Base-by-base conservation (phyloP, 2,888 invertebrate species). In the Chydorus sphaericus region DNA sequence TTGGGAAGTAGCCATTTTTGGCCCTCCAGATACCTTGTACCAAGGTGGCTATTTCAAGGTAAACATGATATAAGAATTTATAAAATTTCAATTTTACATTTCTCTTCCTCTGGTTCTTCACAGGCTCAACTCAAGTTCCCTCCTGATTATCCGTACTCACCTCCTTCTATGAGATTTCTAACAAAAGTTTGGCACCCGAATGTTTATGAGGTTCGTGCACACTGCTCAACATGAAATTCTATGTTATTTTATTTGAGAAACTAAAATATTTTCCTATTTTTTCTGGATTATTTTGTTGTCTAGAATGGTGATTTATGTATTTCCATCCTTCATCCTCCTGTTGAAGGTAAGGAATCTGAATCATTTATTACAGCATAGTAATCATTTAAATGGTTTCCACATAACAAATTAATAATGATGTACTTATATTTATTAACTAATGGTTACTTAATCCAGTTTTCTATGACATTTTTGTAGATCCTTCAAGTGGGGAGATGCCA, bases 171-270 rank as follows among this genome's bases (percentile, higher is more conserved):
- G 74, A 82, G 93, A 67, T 98, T 98, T 77, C 78, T 94, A 71
- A 92, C 94, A 63, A 97, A 97, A 83, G 94, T 98, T 65, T 98
- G 97, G 96, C 98, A 99, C 77, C 98, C 98, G 63, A 98, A 98
- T 78, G 97, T 99, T 23, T 99, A 99, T 75, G 97, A 97, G 83
- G 92, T 91, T 48, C 11, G 14, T 11, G n/a, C n/a, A 37, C 14
- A 50, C 11, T 3, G 2, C 28, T 50, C 4, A 4, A 10, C 50
- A 16, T 16, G 20, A n/a, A 20, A 14, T 20, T 20, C 18, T 20
- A n/a, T n/a, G 16, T 48, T 4, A n/a, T n/a, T 48, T 18, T n/a
- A n/a, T n/a, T 20, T 48, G 1, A n/a, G 11, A 48, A n/a, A 48
- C 14, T 14, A 48, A 4, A 16, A 18, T 48, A 14, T 48, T 48